A percentile compares a stretch with the other conserved stretches of the same genome.
Conservation (phyloP, 2,797 vertebrate genomes). For the Linurgus olivaceus region DNA sequence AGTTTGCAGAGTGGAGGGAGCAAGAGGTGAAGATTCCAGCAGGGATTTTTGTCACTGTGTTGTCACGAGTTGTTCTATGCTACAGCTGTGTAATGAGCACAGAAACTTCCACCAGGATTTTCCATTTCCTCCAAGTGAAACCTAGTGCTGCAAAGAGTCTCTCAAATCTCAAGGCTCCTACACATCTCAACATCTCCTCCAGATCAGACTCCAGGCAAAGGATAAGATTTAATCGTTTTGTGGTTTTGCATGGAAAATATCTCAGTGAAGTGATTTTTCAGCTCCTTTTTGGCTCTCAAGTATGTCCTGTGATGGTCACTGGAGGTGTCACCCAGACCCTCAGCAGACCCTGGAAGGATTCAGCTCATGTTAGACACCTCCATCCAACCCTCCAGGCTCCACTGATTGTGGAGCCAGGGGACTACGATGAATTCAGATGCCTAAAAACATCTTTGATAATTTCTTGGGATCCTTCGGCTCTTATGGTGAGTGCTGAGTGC, state of each 20-base stretch:
- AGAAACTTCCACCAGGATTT: neutral
- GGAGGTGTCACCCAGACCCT: neutral
- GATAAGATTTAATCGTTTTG: neutral
- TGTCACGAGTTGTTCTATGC: rapidly evolving
- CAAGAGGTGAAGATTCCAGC: neutral
- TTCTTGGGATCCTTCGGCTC: neutral
- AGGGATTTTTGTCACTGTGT: neutral
- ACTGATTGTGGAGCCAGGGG: neutral
- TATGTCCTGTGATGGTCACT: neutral
- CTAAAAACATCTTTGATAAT: rapidly evolving
- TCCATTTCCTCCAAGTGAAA: neutral
- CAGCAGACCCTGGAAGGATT: neutral
- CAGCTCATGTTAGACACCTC: neutral
- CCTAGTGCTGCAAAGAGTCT: neutral
- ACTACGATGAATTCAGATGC: rapidly evolving
- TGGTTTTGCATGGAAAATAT: neutral
- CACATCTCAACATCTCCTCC: neutral
- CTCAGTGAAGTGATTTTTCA: neutral
- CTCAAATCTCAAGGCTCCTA: neutral
- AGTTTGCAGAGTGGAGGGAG: neutral
- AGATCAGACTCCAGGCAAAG: neutral
- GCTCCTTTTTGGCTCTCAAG: neutral
- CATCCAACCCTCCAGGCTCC: neutral
- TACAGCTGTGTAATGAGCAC: rapidly evolving
- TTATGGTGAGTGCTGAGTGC: neutral